phyloP scores from a whole-genome alignment of 2,113 vertebrate genomes.

The Centropus unirufus region DNA sequence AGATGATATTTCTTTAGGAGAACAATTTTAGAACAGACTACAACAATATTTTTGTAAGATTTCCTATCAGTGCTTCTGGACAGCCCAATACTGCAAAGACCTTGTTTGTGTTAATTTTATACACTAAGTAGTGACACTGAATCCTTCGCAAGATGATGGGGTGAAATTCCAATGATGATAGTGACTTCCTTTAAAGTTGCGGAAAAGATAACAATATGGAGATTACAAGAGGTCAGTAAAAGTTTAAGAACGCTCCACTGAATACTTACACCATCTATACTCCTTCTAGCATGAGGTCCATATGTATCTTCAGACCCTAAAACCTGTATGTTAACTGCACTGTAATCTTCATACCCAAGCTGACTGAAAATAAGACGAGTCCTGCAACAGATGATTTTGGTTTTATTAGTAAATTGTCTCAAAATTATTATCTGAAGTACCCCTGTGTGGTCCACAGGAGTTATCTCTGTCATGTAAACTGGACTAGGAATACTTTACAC shows the following conservation, averaged over 20 bases:
- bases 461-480: not conserved
- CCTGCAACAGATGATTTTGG: constrained; percentile 68
- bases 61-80: not conserved
- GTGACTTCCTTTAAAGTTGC: constrained; percentile 39
- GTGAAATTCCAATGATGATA: constrained; percentile 53
- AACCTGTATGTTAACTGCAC: constrained; percentile 83
- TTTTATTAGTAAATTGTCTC: constrained; percentile 40
- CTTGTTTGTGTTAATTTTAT: not conserved
- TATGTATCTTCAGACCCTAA: constrained; percentile 88
- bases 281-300: constrained; percentile 76
- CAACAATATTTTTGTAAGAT: not conserved
- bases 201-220: constrained; percentile 40
- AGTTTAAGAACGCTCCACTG: constrained; percentile 53
- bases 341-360: constrained; percentile 83
- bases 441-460: not conserved
- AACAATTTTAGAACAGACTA: not conserved
- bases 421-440: not conserved
- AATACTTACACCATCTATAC: constrained; percentile 72
- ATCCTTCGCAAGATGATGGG: not conserved
- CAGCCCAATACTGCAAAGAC: not conserved
- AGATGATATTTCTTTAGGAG: not conserved
- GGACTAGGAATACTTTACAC: not conserved
- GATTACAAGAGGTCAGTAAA: constrained; percentile 60
- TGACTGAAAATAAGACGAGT: constrained; percentile 83
- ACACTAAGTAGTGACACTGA: not conserved